Base-by-base conservation (phyloP, 2,888 invertebrate species). In the Azorinus chamasolen region DNA sequence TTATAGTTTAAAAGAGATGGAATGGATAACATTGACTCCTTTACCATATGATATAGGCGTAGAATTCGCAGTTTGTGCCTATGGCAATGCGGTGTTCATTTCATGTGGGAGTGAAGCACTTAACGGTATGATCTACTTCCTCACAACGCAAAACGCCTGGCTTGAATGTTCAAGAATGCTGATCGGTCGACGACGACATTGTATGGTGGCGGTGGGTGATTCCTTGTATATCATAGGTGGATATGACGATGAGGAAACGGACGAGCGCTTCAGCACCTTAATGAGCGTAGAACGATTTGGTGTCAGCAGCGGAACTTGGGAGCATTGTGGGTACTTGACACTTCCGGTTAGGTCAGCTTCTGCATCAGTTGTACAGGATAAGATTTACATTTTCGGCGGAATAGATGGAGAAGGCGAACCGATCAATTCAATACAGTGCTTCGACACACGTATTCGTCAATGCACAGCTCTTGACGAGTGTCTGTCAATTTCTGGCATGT, bases 301-400 rank as follows among this genome's bases (percentile, higher is more conserved):
- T 8, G 77, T 86, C 1, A 55, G 58, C 10, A 76, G 74, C 18
- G 77, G 79, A 51, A 70, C 51, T 12, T 85, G 86, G 84, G 77
- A 80, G 55, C 73, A 78, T 37, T 79, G 59, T 57, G 84, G 83
- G 2, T 76, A 79, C 64, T 73, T 86, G 12, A 50, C 50, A 10
- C 51, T 66, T 32, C 77, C 82, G 8, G 80, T 86, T 3, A 61
- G 86, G 2, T 84, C 84, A 22, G 79, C 82, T 24, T 81, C 86
- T 1, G 57, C 81, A 12, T 83, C 84, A 0, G 85, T 85, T 18
- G 59, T 73, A 16, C 64, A 77, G 22, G 83, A 84, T 24, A 84
- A 83, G 65, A 85, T 86, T 32, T 85, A 79, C 43, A 39, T 86
- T 10, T 85, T 85, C 48, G 86, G 86, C 32, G 86, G 86, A 14